Conservation (phyloP, 53 echinoderm and acorn worm genomes). For the Luidia sarsii region DNA sequence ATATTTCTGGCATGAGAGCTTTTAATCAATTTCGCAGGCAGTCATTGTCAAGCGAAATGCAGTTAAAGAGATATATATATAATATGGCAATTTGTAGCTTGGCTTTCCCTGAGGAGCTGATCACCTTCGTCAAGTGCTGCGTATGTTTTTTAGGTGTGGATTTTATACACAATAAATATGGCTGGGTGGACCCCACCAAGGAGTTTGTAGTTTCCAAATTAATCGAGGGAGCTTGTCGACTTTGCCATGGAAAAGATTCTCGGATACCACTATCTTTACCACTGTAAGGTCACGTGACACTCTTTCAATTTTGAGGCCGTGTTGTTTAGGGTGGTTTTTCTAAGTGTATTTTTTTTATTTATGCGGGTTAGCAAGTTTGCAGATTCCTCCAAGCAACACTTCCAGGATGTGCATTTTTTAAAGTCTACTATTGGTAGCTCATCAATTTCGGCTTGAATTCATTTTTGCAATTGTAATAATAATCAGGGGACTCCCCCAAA, state of each 20-base stretch:
- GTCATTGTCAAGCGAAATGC: neutral
- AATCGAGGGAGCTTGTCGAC: neutral
- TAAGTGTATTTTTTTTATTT: constrained; percentile 23
- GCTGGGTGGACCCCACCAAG: constrained; percentile 3
- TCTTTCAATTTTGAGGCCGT: neutral
- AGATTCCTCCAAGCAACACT: neutral
- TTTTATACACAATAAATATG: neutral
- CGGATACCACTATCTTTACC: constrained; percentile 23
- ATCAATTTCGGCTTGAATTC: neutral
- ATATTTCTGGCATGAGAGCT: neutral
- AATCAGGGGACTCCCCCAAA: constrained; percentile 6
- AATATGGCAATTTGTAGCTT: constrained; percentile 6
- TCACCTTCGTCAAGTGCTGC: constrained; percentile 17
- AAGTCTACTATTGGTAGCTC: neutral
- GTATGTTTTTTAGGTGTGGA: constrained; percentile 3
- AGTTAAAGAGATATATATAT: neutral
- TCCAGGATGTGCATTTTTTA: neutral
- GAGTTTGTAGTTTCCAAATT: constrained; percentile 17
- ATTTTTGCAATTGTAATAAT: neutral
- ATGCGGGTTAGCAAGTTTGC: constrained; percentile 28
- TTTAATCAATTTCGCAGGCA: neutral
- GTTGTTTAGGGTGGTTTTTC: neutral
- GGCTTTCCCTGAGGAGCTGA: no score
- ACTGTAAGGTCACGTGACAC: neutral
- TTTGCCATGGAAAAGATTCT: neutral